Base-by-base conservation (phyloP, 2,113 vertebrate genomes). In the Argyrosomus japonicus region DNA sequence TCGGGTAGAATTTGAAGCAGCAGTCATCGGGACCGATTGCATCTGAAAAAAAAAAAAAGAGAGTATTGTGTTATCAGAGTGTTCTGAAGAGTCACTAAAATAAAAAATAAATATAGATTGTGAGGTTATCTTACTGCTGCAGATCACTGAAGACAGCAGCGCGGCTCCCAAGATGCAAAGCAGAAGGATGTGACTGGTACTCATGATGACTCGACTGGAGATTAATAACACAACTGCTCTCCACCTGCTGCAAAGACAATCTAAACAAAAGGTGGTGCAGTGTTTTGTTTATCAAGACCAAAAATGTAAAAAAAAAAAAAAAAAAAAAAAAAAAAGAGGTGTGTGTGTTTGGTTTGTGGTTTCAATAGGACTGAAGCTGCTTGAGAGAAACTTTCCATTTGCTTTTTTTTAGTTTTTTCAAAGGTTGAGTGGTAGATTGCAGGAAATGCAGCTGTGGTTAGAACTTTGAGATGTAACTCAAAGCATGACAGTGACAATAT, bases 111-210 rank as follows among this genome's bases (percentile, higher is more conserved):
- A 5, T 2, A 27, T 14, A 6, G 2, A 13, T 40, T 19, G 0
- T 0, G 7, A 48, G 11, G 2, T 23, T 2, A 13, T 72, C 90
- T 93, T 86, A 95, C 92, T 48, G 0, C 0, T 56, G 88, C 84
- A 83, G 77, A 48, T 2, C 5, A 45, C 87, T 0, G 53, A 25
- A 48, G 85, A 40, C 0, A 92, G 23, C 71, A 91, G 79, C 0
- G 62, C 70, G 6, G 78, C 72, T 23, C 75, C 91, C 74, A 94
- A 63, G 77, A 93, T 17, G 63, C 89, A 85, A 3, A 93, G 65
- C 71, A 93, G 85, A 3, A 93, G 62, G 81, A 91, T 6, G n/a
- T 40, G 45, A n/a, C 9, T 1, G 50, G 72, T 62, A 19, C 18
- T 84, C 93, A 94, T 94, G 81, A 9, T 72, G 92, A 48, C 51